A percentile compares a stretch with the other conserved stretches of the same genome.
Conservation (phyloP, 2,113 vertebrate species). For the Petroica traversi region DNA sequence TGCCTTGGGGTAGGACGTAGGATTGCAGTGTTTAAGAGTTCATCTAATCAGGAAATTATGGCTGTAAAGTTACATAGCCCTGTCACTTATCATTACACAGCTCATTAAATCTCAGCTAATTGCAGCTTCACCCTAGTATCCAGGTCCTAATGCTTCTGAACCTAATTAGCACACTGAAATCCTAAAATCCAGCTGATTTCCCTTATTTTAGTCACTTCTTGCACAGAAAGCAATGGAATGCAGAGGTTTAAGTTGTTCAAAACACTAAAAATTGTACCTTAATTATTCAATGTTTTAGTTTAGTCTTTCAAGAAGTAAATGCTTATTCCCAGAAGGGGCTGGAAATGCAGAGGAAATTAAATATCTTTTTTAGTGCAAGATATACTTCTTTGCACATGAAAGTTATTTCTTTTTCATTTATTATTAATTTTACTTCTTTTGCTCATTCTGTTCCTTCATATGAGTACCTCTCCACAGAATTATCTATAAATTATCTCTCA, state of each 20-base stretch:
- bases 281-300: not conserved
- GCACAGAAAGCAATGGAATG: not conserved
- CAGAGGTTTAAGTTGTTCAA: not conserved
- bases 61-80: slow-evolving; percentile 73
- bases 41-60: slow-evolving; percentile 76
- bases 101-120: slow-evolving; percentile 80
- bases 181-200: slow-evolving; percentile 13
- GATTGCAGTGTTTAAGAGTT: slow-evolving; percentile 58
- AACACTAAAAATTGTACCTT: not conserved
- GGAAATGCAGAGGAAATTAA: not conserved
- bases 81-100: slow-evolving; percentile 78
- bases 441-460: not conserved
- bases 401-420: not conserved
- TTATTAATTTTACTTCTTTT: not conserved
- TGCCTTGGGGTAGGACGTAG: slow-evolving; percentile 18
- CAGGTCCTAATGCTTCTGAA: slow-evolving; percentile 60
- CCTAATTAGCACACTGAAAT: slow-evolving; percentile 47
- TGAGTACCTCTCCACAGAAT: not conserved
- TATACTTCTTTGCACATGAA: not conserved
- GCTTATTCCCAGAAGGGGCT: not conserved
- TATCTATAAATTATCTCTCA: not conserved
- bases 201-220: slow-evolving; percentile 15
- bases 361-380: not conserved
- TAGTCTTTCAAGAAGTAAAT: not conserved
- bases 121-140: slow-evolving; percentile 62